phyloP scores from a whole-genome alignment of 2,888 invertebrate species.

The Plutella xylostella region DNA sequence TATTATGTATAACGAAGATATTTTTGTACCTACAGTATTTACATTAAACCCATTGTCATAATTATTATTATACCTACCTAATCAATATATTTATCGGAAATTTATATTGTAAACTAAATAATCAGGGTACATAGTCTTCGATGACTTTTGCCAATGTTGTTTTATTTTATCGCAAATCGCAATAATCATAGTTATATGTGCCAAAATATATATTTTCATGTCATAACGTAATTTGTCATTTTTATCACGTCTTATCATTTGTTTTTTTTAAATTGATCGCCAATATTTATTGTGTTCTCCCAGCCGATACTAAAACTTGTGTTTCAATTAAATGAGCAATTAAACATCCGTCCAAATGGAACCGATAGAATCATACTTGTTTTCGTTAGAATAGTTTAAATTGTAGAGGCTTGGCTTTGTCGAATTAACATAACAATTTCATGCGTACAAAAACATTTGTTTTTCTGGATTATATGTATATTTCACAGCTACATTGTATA shows the following conservation, averaged over 20 bases:
- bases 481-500: neutral
- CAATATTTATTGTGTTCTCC: no score
- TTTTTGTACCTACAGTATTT: no score
- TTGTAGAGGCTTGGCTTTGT: neutral
- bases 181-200: neutral
- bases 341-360: slow-evolving; percentile 32
- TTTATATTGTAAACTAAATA: no score
- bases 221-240: neutral
- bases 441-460: neutral
- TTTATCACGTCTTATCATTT: neutral
- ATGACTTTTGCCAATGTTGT: neutral
- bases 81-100: no score
- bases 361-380: slow-evolving; percentile 15
- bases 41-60: no score
- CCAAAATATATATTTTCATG: neutral
- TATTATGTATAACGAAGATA: no score
- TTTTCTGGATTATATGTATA: neutral
- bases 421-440: neutral
- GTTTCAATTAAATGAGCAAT: slow-evolving; percentile 21
- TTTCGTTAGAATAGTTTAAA: neutral
- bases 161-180: neutral
- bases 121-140: no score
- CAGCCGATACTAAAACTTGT: no score
- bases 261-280: neutral
- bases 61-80: no score